Evolutionary conservation across 2,113 vertebrate genomes (phyloP).

Genomic region (Cyanoderma ruficeps): DNA sequence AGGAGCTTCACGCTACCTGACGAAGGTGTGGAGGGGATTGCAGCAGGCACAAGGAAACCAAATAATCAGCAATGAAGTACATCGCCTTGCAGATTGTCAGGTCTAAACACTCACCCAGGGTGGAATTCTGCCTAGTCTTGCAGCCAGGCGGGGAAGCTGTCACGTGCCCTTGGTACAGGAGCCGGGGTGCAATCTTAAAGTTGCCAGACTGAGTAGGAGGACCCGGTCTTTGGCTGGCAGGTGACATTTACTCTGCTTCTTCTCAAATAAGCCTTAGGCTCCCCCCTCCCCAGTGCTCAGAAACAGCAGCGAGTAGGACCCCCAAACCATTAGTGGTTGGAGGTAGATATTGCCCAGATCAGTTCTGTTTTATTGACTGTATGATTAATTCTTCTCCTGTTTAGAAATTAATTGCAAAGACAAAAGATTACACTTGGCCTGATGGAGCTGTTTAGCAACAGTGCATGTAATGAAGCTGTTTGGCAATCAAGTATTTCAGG

Average conservation of each 20-base stretch:
- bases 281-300: not conserved
- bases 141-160: not conserved
- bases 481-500: not conserved
- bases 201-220: not conserved
- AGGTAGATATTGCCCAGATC: not conserved
- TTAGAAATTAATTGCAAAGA: not conserved
- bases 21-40: not conserved
- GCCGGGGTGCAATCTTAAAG: not conserved
- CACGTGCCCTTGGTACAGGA: fast-evolving
- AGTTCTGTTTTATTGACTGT: not conserved
- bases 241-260: not conserved
- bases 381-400: not conserved
- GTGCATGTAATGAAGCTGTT: not conserved
- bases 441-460: not conserved
- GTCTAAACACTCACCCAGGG: not conserved
- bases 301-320: not conserved
- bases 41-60: not conserved
- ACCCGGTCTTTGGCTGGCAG: fast-evolving
- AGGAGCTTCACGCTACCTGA: fast-evolving
- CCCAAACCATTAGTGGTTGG: fast-evolving
- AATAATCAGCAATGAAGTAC: not conserved
- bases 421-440: not conserved
- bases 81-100: fast-evolving
- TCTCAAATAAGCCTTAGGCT: not conserved
- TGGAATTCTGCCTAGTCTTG: not conserved